These are phyloP conservation scores for Parazoanthus darwini DNA, from an alignment of 92 coral and sea anemone species.

Conservation along the genomic window DNA sequence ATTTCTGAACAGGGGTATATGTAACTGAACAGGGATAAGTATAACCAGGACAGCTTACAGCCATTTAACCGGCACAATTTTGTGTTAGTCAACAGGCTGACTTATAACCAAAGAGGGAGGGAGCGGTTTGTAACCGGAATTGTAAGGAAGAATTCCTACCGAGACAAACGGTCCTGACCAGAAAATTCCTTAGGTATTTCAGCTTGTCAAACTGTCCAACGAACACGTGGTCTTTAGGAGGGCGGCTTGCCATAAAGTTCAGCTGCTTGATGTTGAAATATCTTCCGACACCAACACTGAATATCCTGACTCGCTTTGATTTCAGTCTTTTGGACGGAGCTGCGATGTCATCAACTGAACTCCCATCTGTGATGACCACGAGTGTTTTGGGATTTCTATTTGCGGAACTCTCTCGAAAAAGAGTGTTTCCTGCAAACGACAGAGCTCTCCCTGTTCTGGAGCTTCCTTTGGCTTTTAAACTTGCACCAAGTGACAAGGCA, in stretches of 20 bases:
- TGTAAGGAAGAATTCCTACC: not conserved
- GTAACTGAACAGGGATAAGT: too few species aligned
- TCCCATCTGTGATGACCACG: slow-evolving; percentile 9
- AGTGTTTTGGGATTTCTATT: slow-evolving; percentile 11
- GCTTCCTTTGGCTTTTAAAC: slow-evolving; percentile 2
- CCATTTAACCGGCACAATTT: not conserved
- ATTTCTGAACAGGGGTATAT: too few species aligned
- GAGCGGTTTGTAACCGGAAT: not conserved
- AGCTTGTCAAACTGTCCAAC: slow-evolving; percentile 29
- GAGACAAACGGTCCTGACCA: slow-evolving; percentile 20
- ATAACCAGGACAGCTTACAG: too few species aligned
- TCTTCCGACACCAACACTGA: slow-evolving; percentile 1
- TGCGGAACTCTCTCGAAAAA: not conserved
- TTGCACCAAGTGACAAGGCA: not conserved
- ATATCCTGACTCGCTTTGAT: slow-evolving; percentile 10
- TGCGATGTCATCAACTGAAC: slow-evolving; percentile 14
- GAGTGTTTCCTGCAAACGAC: not conserved
- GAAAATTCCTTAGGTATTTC: slow-evolving; percentile 1
- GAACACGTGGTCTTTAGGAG: slow-evolving; percentile 7
- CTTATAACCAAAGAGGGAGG: not conserved
- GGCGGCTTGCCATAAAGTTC: slow-evolving; percentile 3
- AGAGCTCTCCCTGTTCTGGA: slow-evolving; percentile 21
- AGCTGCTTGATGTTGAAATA: slow-evolving; percentile 9
- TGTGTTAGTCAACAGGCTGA: not conserved
- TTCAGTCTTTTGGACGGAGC: not conserved